Evolutionary conservation across 2,113 vertebrate species (phyloP).

Genomic region (Procavia capensis): DNA sequence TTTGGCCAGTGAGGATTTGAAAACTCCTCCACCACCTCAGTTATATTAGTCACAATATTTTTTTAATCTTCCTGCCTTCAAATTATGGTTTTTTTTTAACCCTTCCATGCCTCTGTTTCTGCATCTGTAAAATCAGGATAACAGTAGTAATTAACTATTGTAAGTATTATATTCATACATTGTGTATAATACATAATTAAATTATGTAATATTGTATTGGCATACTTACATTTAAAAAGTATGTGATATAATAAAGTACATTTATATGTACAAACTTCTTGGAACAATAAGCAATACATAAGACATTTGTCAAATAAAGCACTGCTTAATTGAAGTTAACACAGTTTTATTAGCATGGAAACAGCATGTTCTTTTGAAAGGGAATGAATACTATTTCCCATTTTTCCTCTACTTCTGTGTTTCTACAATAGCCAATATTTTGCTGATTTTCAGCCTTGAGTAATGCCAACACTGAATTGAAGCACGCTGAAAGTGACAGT

Average conservation of each 20-base stretch:
- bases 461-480: not conserved
- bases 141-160: not conserved
- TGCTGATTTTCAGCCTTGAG: not conserved
- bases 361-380: not conserved
- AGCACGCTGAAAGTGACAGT: not conserved
- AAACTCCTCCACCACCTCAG: not conserved
- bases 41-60: not conserved
- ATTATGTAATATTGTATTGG: not conserved
- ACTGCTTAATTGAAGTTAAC: not conserved
- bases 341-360: not conserved
- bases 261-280: not conserved
- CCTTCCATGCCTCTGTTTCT: not conserved
- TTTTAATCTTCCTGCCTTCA: not conserved
- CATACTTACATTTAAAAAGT: not conserved
- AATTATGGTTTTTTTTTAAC: not conserved
- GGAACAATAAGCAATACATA: not conserved
- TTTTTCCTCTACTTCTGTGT: not conserved
- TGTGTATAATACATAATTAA: not conserved
- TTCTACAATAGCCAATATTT: not conserved
- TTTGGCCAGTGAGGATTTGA: not conserved
- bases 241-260: not conserved
- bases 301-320: not conserved
- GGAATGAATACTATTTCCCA: not conserved
- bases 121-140: not conserved
- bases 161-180: conserved; percentile 2